Conservation (phyloP, 2,888 invertebrate species). For the Apantesis nais region DNA sequence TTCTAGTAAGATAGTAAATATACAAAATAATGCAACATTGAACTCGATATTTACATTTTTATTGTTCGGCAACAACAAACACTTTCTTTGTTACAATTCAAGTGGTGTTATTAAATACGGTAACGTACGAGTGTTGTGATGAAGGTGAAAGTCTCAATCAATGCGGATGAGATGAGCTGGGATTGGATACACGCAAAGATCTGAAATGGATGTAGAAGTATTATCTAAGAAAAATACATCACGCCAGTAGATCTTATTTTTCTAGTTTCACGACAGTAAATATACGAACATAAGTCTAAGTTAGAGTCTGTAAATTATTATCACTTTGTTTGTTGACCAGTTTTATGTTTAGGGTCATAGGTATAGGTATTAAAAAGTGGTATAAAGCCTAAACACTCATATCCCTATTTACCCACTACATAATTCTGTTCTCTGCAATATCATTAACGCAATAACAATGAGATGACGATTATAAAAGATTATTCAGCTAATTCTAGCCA, state of each 20-base stretch:
- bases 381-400: too few relatives aligned
- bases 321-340: too few relatives aligned
- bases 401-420: too few relatives aligned
- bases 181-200: slow-evolving; percentile 8
- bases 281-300: too few relatives aligned
- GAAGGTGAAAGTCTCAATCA: slow-evolving; percentile 50
- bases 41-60: background rate
- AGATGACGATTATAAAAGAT: background rate
- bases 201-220: background rate
- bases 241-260: background rate
- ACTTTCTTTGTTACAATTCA: slow-evolving; percentile 23
- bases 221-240: background rate
- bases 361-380: too few relatives aligned
- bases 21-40: background rate
- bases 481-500: background rate
- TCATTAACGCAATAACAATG: too few relatives aligned
- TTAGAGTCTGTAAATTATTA: too few relatives aligned
- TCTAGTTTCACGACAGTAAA: background rate
- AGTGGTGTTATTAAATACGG: slow-evolving; percentile 7
- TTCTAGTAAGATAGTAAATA: background rate
- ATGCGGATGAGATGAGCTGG: slow-evolving; percentile 30
- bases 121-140: slow-evolving; percentile 13
- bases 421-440: too few relatives aligned
- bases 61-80: slow-evolving; percentile 10
- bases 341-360: too few relatives aligned